A percentile compares a stretch with the other conserved stretches of the same genome.
phyloP scores from a whole-genome alignment of 2,797 vertebrate genomes.

The Gobionotothen gibberifrons region DNA sequence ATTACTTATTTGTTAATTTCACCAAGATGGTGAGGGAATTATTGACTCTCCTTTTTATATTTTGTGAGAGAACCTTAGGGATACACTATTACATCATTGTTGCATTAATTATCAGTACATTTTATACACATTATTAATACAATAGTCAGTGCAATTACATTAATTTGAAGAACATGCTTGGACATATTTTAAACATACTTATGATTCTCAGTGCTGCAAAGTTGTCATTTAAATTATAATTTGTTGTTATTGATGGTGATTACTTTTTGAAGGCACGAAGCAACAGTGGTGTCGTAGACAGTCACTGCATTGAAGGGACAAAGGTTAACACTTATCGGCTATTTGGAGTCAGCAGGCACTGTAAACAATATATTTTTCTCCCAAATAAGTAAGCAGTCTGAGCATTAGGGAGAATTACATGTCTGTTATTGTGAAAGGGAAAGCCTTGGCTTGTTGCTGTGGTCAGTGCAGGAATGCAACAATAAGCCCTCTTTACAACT shows the following conservation, averaged over 20 bases:
- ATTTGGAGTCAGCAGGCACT: conserved; percentile 67
- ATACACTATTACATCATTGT: background rate
- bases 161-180: background rate
- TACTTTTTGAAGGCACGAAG: conserved; percentile 50
- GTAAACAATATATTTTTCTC: conserved; percentile 78
- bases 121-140: background rate
- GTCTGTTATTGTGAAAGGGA: conserved; percentile 39
- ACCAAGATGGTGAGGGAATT: background rate
- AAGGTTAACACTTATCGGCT: conserved; percentile 81
- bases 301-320: conserved; percentile 73
- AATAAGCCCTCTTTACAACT: conserved; percentile 63
- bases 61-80: background rate
- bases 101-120: background rate
- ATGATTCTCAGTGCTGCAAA: conserved; percentile 7
- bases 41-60: background rate
- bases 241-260: conserved; percentile 53
- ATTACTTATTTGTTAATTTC: background rate
- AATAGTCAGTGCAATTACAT: background rate
- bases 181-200: background rate
- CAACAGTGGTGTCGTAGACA: conserved; percentile 56
- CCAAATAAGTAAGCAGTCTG: conserved; percentile 60
- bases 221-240: conserved; percentile 27
- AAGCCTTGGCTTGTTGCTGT: conserved; percentile 45
- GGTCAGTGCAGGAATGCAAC: conserved; percentile 58
- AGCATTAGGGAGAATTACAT: conserved; percentile 60